Percentiles rank a stretch among this genome's conserved stretches.
phyloP scores from a whole-genome alignment of 2,888 invertebrate genomes.

The Agonopterix alstromeriana region DNA sequence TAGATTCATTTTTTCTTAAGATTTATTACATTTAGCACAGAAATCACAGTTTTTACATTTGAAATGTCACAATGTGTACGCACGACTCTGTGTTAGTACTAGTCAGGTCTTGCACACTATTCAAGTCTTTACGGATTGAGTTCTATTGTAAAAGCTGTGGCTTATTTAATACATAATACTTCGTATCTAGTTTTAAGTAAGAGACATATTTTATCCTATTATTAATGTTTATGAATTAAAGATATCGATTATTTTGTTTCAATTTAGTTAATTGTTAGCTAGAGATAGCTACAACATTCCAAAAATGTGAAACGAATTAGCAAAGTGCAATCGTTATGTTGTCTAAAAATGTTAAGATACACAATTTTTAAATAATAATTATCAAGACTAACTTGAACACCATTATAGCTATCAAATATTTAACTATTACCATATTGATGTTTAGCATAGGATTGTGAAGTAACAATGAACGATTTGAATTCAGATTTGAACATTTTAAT shows the following conservation, averaged over 20 bases:
- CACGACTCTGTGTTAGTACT: conserved; percentile 20
- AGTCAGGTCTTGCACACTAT: conserved; percentile 13
- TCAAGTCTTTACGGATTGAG: conserved; percentile 6
- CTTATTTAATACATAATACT: conserved; percentile 29
- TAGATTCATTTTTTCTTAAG: conserved; percentile 28
- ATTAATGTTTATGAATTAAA: conserved; percentile 17
- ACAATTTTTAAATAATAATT: background rate
- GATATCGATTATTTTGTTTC: conserved; percentile 20
- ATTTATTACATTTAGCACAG: conserved; percentile 30
- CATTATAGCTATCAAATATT: conserved; percentile 24
- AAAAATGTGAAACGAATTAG: conserved; percentile 16
- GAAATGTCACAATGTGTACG: conserved; percentile 30
- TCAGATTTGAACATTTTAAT: too few relatives aligned
- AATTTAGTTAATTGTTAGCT: conserved; percentile 14
- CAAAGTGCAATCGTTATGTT: conserved; percentile 2
- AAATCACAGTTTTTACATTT: conserved; percentile 64
- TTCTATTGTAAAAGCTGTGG: conserved; percentile 54
- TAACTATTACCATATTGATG: conserved; percentile 8
- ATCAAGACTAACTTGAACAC: conserved; percentile 9
- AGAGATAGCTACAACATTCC: conserved; percentile 49
- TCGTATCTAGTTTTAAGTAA: conserved; percentile 46
- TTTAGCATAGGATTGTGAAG: conserved; percentile 1
- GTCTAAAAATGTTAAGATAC: conserved; percentile 4
- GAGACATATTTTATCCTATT: conserved; percentile 20
- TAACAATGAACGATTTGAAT: too few relatives aligned